Evolutionary conservation across 1,140 invertebrate genomes (phyloP).

Genomic region (Drosophila parabipectinata): DNA sequence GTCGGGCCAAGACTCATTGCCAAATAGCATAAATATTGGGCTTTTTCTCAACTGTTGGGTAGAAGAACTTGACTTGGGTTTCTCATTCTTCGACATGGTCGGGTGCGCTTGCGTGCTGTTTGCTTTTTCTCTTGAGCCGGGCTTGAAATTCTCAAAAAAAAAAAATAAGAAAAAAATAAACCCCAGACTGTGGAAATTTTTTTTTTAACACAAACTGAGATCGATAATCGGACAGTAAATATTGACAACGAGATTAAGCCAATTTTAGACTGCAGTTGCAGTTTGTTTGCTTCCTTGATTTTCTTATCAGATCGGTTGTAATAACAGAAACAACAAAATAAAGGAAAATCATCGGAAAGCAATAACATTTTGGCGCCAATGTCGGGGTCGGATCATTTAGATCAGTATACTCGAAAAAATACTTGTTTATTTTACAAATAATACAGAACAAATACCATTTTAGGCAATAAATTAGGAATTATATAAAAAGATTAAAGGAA

Average conservation of each 20-base stretch:
- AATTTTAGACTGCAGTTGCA: slow-evolving; percentile 44
- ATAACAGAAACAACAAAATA: slow-evolving; percentile 1
- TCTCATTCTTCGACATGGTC: slow-evolving; percentile 37
- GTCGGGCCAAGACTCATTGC: slow-evolving; percentile 52
- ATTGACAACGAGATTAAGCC: slow-evolving; percentile 68
- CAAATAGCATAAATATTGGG: slow-evolving; percentile 48
- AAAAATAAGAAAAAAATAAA: slow-evolving; percentile 2
- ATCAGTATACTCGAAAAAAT: neutral
- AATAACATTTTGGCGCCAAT: slow-evolving; percentile 67
- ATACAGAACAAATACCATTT: no score
- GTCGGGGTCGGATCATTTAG: slow-evolving; percentile 42
- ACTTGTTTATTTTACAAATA: neutral
- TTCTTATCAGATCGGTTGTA: slow-evolving; percentile 49
- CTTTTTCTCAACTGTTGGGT: slow-evolving; percentile 21
- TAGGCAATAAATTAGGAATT: no score
- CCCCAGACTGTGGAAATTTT: slow-evolving; percentile 28
- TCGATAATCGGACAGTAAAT: slow-evolving; percentile 69
- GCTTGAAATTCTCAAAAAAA: slow-evolving; percentile 7
- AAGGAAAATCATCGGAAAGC: slow-evolving; percentile 10
- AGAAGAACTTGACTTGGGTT: slow-evolving; percentile 46
- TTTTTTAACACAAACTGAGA: slow-evolving; percentile 45
- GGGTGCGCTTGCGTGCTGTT: slow-evolving; percentile 52
- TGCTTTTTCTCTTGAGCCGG: neutral
- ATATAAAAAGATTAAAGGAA: no score
- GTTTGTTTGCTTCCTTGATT: slow-evolving; percentile 45